Percentiles rank a stretch among this genome's conserved stretches.
phyloP scores from a whole-genome alignment of 2,113 vertebrate genomes.

The Mirounga angustirostris region DNA sequence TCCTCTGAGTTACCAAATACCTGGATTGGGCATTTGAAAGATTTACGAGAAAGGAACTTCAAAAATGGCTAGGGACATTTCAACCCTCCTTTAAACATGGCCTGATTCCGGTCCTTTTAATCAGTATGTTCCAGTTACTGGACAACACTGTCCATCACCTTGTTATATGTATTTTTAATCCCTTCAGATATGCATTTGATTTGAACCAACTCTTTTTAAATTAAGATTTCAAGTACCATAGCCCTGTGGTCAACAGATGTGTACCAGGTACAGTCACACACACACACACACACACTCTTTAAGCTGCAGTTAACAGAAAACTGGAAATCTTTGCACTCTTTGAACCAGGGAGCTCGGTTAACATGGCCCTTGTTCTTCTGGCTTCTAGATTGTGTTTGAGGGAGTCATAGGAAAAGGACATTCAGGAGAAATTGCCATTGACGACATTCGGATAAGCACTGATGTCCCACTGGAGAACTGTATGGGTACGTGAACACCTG shows the following conservation, averaged over 20 bases:
- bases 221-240: conserved; percentile 70
- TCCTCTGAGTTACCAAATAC: conserved; percentile 51
- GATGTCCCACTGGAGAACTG: conserved; percentile 94
- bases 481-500: conserved; percentile 91
- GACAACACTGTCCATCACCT: conserved; percentile 26
- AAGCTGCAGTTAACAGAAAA: background rate
- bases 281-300: background rate
- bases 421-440: conserved; percentile 94
- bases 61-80: conserved; percentile 64
- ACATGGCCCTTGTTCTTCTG: conserved; percentile 52
- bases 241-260: conserved; percentile 68
- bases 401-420: conserved; percentile 93
- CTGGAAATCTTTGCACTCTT: background rate
- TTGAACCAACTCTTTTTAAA: conserved; percentile 65
- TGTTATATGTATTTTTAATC: conserved; percentile 43
- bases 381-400: conserved; percentile 95
- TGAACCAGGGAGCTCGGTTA: conserved; percentile 48
- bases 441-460: conserved; percentile 95
- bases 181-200: conserved; percentile 63
- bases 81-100: conserved; percentile 44
- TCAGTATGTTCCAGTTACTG: conserved; percentile 44
- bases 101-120: conserved; percentile 41
- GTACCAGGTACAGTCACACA: conserved; percentile 48
- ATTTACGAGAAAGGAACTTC: conserved; percentile 67
- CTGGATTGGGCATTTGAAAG: conserved; percentile 44